These are phyloP conservation scores for Chlorospingus semifuscus DNA, from an alignment of 2,797 vertebrate genomes.

Conservation along the genomic window DNA sequence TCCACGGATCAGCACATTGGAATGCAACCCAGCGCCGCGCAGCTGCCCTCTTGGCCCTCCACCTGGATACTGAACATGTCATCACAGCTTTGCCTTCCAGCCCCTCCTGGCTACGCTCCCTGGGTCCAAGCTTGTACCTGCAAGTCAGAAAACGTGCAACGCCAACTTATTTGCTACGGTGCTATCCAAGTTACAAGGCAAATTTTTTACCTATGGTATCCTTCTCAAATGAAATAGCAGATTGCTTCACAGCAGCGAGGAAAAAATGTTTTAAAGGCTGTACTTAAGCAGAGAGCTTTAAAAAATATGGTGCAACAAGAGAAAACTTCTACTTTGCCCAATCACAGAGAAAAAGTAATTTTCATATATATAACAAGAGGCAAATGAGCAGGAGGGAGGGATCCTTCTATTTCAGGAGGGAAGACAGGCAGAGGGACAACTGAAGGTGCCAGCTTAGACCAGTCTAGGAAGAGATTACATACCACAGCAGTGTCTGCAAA, in stretches of 20 bases:
- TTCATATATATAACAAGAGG: neutral
- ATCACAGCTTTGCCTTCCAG: slow-evolving; percentile 61
- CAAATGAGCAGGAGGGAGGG: neutral
- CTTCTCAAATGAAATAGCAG: neutral
- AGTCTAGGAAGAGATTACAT: neutral
- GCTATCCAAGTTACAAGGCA: slow-evolving; percentile 60
- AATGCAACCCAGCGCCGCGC: slow-evolving; percentile 26
- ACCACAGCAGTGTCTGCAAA: neutral
- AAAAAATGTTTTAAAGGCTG: neutral
- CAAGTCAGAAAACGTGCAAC: slow-evolving; percentile 60
- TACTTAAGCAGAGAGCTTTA: neutral
- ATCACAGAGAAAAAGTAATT: neutral
- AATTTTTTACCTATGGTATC: neutral
- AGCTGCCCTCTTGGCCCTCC: slow-evolving; percentile 62
- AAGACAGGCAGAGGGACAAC: neutral
- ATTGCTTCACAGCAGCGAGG: neutral
- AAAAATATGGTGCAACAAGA: neutral
- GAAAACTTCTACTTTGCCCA: neutral
- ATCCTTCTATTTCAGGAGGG: neutral
- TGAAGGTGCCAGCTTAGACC: neutral
- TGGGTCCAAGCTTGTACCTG: slow-evolving; percentile 64
- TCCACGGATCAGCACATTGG: slow-evolving; percentile 60
- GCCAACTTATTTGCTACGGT: slow-evolving; percentile 55
- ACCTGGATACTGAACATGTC: slow-evolving; percentile 64
- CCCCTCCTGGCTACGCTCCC: slow-evolving; percentile 59